Evolutionary conservation across 2,113 vertebrate genomes (phyloP).

Genomic region (Martes martes): DNA sequence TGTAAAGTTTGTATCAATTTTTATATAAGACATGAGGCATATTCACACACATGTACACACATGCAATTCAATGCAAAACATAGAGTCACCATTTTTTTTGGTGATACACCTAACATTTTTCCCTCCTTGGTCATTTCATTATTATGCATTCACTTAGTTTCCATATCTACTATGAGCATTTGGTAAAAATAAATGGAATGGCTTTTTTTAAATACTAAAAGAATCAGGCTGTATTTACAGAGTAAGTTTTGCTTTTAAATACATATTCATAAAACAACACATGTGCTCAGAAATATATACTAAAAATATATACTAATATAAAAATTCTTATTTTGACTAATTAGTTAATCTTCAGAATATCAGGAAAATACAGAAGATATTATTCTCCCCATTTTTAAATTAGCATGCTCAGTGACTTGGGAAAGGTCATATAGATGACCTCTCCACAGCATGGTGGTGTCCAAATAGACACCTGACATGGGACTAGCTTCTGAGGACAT

Average conservation of each 20-base stretch:
- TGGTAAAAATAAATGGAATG: neutral
- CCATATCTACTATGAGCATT: neutral
- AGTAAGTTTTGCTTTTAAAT: neutral
- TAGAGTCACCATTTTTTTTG: neutral
- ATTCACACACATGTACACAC: neutral
- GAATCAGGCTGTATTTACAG: neutral
- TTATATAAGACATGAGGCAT: neutral
- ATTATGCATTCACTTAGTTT: neutral
- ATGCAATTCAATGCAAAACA: neutral
- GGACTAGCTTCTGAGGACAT: neutral
- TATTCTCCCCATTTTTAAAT: neutral
- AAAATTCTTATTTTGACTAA: neutral
- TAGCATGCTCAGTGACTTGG: neutral
- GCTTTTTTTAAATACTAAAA: neutral
- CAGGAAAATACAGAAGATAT: neutral
- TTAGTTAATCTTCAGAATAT: neutral
- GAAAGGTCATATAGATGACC: fast-evolving
- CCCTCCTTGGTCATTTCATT: neutral
- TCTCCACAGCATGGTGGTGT: neutral
- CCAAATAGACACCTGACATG: too few species aligned
- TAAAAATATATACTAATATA: neutral
- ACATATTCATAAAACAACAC: neutral
- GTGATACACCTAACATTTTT: neutral
- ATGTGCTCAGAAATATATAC: neutral
- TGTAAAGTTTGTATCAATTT: neutral